These are phyloP conservation scores for Andinoacara biseriatus DNA, from an alignment of 2,113 vertebrate species.

Conservation along the genomic window DNA sequence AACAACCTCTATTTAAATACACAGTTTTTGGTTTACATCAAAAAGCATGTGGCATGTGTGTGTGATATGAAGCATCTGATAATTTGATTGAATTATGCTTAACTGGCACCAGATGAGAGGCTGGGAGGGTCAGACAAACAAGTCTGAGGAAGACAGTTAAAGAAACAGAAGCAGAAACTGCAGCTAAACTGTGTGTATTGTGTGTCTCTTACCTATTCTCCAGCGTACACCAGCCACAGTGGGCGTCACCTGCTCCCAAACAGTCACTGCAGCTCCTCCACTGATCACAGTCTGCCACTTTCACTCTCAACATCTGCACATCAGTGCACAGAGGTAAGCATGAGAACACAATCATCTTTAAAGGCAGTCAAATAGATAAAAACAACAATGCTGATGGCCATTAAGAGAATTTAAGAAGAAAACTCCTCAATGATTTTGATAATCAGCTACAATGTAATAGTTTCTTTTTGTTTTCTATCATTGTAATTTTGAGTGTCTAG, in stretches of 20 bases:
- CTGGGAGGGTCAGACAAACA: not conserved
- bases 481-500: not conserved
- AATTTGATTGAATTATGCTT: conserved; percentile 38
- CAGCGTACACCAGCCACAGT: conserved; percentile 96
- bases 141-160: not conserved
- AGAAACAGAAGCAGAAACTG: conserved; percentile 4
- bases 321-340: conserved; percentile 11
- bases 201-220: conserved; percentile 86
- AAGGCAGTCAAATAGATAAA: not conserved
- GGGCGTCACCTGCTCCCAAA: conserved; percentile 86
- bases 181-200: not conserved
- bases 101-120: conserved; percentile 4
- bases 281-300: conserved; percentile 87
- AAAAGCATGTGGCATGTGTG: conserved; percentile 34
- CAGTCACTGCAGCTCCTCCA: conserved; percentile 87
- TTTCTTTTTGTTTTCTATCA: not conserved
- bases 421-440: not conserved
- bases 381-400: not conserved
- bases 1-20: not conserved
- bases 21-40: conserved; percentile 11
- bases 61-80: conserved; percentile 18
- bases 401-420: not conserved
- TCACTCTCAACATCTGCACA: conserved; percentile 88
- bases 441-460: not conserved
- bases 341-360: not conserved